Evolutionary conservation across 2,797 vertebrate species (phyloP), one percentile per base, ranked within the genome.

Genomic region (Pseudopleuronectes americanus): DNA sequence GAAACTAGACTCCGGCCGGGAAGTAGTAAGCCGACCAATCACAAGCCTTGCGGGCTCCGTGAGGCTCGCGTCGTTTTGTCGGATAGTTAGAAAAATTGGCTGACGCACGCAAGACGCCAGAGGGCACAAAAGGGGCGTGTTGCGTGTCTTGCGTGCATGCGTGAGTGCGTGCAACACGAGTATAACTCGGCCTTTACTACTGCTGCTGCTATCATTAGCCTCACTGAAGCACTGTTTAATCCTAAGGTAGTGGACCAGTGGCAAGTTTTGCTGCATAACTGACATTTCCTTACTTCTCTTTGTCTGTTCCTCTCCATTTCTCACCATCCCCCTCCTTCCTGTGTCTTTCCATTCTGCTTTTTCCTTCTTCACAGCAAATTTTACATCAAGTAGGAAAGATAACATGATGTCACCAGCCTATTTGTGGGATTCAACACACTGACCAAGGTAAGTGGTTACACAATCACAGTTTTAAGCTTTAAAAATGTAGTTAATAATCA

Each of bases 341-440:
- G 19, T n/a, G 36, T 33, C 13, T 36, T 36, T 62, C 28, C 23
- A 21, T 19, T 49, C 38, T 53, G 53, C 52, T 28, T 56, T 55
- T 28, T 59, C 54, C 21, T 33, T 57, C 56, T 51, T 57, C 31
- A 19, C 52, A 64, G 41, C 23, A 60, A 16, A 43, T 64, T 41
- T 64, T 21, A 51, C 48, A 33, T 64, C 13, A 53, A 51, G 55
- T 38, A 67, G 41, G 41, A 41, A n/a, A 26, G 28, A 60, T 38
- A 38, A 64, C 28, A 45, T 26, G 45, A 19, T 6, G 43, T 45
- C 56, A 48, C 38, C 19, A 47, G 59, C 19, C 9, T 60, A 21
- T 51, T 4, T 22, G 21, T 21, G 21, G 31, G 21, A 48, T 64
- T 41, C 28, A 57, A 41, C 47, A 19, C 19, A 4, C 24, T 57